Evolutionary conservation across 35 echinoderm and acorn worm species (phyloP), one percentile per base, ranked within the genome.

Genomic region (Chiridota heheva): DNA sequence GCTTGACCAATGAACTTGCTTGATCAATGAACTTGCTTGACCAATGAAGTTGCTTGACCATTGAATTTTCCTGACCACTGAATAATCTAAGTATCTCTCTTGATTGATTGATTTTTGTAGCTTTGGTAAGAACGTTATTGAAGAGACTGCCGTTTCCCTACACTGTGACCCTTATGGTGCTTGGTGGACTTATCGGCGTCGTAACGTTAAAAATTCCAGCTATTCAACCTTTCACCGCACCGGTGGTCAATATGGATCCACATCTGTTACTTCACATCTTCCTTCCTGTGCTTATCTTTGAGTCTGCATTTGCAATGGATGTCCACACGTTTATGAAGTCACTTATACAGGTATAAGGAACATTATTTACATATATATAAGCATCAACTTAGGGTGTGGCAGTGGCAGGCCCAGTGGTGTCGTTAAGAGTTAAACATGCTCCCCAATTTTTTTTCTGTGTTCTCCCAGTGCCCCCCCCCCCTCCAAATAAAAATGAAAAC

Each of bases 231-330:
- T 89, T 87, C 78, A 96, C 93, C 4, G 43, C 12, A 17, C 37
- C 68, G 17, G 80, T 87, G 3, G 91, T 86, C 42, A 69, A 87
- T 57, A 91, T 96, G 88, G 88, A 96, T 56, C 93, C 93, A 1
- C 93, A 96, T 42, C 73, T 96, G 13, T 64, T 96, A n/a, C 78
- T 96, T 1, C 83, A 91, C 37, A 49, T 96, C 17, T 96, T 96
- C 42, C 83, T 96, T 20, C 93, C 93, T 17, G 80, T 96, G 2
- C 79, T 96, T 3, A 87, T 96, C 44, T 96, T 96, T 73, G 93
- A 96, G 79, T 96, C 93, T n/a, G 93, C 93, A 34, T 96, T 96
- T 65, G 93, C 93, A n/a, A 96, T 96, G 93, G 93, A 96, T 63
- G 93, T 96, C 7, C 93, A 96, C 66, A 96, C 88, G 13, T 96